These are phyloP conservation scores for Riparia riparia DNA, from an alignment of 2,113 vertebrate genomes.

Conservation along the genomic window DNA sequence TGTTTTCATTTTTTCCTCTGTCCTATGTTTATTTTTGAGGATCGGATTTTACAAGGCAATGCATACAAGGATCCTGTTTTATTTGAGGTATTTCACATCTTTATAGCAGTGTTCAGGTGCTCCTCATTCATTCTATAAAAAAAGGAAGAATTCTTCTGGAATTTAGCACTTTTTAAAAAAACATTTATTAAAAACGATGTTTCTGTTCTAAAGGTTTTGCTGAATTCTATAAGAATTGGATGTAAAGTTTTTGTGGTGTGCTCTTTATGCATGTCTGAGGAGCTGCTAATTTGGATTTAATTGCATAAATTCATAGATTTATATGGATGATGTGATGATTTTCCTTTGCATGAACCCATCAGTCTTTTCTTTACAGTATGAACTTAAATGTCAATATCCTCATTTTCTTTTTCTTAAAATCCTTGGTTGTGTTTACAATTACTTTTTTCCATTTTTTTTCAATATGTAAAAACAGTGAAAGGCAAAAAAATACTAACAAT, in stretches of 20 bases:
- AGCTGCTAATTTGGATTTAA: not conserved
- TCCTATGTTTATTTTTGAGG: constrained; percentile 80
- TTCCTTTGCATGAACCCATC: constrained; percentile 22
- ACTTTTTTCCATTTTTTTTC: not conserved
- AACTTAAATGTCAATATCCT: not conserved
- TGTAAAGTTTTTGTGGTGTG: constrained; percentile 31
- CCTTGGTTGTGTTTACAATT: not conserved
- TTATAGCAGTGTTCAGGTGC: not conserved
- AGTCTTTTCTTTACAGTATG: not conserved
- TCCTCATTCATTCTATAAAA: not conserved
- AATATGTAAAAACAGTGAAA: not conserved
- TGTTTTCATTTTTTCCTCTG: constrained; percentile 21
- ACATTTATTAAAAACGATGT: not conserved
- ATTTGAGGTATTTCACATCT: constrained; percentile 82
- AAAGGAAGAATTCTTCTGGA: constrained; percentile 51
- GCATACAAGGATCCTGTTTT: constrained; percentile 84
- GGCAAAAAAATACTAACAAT: not conserved
- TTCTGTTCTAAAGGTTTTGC: not conserved
- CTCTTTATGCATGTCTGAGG: constrained; percentile 17
- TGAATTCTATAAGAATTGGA: constrained; percentile 69
- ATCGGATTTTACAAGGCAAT: constrained; percentile 87
- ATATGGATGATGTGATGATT: not conserved
- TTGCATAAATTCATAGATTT: constrained; percentile 4
- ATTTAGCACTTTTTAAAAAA: constrained; percentile 42
- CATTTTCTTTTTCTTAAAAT: not conserved